Evolutionary conservation across 2,888 invertebrate species (phyloP).

Genomic region (Dolichomitus sp.): DNA sequence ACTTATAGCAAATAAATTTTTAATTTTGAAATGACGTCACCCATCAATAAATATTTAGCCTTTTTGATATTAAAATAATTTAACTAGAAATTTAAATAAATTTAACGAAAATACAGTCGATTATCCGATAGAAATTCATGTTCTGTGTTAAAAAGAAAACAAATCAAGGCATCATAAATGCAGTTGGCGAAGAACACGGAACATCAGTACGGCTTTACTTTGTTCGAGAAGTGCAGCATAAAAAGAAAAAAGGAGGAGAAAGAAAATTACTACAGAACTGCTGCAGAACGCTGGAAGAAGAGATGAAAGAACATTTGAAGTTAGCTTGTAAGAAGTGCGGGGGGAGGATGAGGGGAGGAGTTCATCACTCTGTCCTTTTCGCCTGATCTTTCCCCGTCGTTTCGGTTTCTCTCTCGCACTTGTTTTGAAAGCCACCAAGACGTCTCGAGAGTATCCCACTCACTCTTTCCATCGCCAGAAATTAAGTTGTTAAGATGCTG

Average conservation of each 20-base stretch:
- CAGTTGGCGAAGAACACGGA: not conserved
- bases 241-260: constrained; percentile 8
- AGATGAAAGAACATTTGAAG: constrained; percentile 47
- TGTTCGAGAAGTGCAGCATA: constrained; percentile 12
- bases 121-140: not conserved
- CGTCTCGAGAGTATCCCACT: constrained; percentile 40
- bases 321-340: constrained; percentile 22
- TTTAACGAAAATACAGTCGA: too few species aligned
- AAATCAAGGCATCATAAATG: not conserved
- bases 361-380: constrained; percentile 48
- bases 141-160: not conserved
- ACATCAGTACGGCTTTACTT: not conserved
- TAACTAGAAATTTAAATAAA: too few species aligned
- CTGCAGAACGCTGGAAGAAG: constrained; percentile 32
- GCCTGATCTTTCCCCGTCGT: constrained; percentile 16
- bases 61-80: too few species aligned
- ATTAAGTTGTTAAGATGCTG: constrained; percentile 82
- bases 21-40: too few species aligned
- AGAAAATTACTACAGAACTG: constrained; percentile 13
- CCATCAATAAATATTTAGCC: too few species aligned
- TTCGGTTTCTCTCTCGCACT: constrained; percentile 49
- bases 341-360: not conserved
- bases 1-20: too few species aligned
- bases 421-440: constrained; percentile 23
- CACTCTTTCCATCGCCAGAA: constrained; percentile 77